A percentile compares a stretch with the other conserved stretches of the same genome.
These are phyloP conservation scores for Diogma glabrata DNA, from an alignment of 2,888 invertebrate species.

Conservation along the genomic window DNA sequence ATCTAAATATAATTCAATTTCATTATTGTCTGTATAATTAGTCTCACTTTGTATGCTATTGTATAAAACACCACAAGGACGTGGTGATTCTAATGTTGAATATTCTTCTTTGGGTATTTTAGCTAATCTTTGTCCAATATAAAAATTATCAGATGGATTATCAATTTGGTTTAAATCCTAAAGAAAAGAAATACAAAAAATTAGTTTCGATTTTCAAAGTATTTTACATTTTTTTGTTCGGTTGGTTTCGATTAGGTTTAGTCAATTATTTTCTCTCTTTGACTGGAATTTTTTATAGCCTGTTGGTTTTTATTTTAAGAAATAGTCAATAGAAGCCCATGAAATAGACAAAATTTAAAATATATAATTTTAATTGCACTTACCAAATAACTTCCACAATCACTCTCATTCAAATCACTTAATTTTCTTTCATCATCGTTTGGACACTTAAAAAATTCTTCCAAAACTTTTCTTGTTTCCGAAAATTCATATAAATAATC, in stretches of 20 bases:
- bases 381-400: conserved; percentile 31
- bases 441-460: conserved; percentile 81
- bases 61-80: conserved; percentile 9
- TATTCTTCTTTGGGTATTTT: conserved; percentile 28
- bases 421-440: conserved; percentile 44
- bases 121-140: conserved; percentile 36
- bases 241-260: no score
- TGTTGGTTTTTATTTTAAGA: no score
- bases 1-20: conserved; percentile 35
- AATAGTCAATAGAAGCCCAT: no score
- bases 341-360: no score
- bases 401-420: conserved; percentile 32
- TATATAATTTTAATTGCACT: conserved; percentile 18
- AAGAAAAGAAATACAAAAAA: conserved; percentile 10
- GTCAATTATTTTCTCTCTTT: no score
- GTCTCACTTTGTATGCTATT: conserved; percentile 17
- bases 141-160: conserved; percentile 31
- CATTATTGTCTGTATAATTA: conserved; percentile 32
- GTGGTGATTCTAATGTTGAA: conserved; percentile 23
- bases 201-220: not conserved
- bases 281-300: no score
- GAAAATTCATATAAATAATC: conserved; percentile 88
- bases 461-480: conserved; percentile 81
- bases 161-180: conserved; percentile 26
- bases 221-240: no score